Conservation (phyloP, 2,797 vertebrate genomes). For the Rallus crepitans region DNA sequence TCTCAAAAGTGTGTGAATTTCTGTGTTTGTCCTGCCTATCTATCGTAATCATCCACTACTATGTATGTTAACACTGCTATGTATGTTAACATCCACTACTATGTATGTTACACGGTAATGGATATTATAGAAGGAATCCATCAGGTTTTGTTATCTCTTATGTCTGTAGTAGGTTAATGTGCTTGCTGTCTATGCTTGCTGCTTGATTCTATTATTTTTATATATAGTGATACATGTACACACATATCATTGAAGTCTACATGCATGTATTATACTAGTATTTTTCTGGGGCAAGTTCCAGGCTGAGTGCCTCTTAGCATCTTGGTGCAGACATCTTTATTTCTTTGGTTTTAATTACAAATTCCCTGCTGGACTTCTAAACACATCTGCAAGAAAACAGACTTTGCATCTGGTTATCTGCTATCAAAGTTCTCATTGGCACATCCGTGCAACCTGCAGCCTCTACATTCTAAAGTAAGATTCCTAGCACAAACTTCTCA, state of each 20-base stretch:
- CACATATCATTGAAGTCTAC: not conserved
- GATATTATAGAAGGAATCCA: not conserved
- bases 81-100: not conserved
- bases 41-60: not conserved
- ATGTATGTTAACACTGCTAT: fast-evolving
- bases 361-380: not conserved
- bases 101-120: not conserved
- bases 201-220: not conserved
- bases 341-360: not conserved
- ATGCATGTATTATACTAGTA: not conserved
- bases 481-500: not conserved
- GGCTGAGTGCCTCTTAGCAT: fast-evolving
- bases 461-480: not conserved
- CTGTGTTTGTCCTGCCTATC: not conserved
- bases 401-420: not conserved
- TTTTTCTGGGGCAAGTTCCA: not conserved
- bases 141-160: not conserved
- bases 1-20: not conserved
- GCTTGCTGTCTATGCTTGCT: not conserved
- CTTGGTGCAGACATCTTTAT: not conserved
- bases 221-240: not conserved
- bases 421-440: not conserved
- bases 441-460: not conserved
- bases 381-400: not conserved
- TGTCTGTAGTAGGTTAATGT: not conserved